phyloP scores from a whole-genome alignment of 2,888 invertebrate species.

The Ophion ellenae region DNA sequence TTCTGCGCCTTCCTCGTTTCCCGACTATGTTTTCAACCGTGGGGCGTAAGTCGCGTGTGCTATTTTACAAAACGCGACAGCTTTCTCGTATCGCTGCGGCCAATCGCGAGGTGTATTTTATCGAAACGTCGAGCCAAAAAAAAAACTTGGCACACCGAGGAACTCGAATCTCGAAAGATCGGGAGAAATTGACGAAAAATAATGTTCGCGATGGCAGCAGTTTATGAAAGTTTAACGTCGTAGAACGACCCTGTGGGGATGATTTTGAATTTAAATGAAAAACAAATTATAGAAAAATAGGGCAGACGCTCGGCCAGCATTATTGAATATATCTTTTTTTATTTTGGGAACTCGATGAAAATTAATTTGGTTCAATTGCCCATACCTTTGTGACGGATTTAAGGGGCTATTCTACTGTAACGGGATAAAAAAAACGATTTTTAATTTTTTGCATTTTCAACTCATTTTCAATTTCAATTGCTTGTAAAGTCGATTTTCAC shows the following conservation, averaged over 20 bases:
- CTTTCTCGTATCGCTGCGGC: constrained; percentile 22
- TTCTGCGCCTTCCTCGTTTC: constrained; percentile 43
- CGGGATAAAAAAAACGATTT: too few relatives aligned
- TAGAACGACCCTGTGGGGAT: too few relatives aligned
- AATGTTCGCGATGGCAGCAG: not conserved
- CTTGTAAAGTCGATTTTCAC: too few relatives aligned
- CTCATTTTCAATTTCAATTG: too few relatives aligned
- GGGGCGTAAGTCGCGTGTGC: constrained; percentile 10
- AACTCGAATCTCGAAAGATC: constrained; percentile 13
- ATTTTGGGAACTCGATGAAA: too few relatives aligned
- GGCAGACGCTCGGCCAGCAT: not conserved
- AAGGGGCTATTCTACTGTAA: too few relatives aligned
- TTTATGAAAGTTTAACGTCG: too few relatives aligned
- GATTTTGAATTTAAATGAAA: not conserved
- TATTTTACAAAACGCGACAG: constrained; percentile 9
- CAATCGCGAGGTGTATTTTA: constrained; percentile 12
- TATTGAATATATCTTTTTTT: too few relatives aligned
- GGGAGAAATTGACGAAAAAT: not conserved
- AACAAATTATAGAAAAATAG: not conserved
- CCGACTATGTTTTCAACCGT: constrained; percentile 49
- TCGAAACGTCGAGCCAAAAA: constrained; percentile 5
- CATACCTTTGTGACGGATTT: too few relatives aligned
- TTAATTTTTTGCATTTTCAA: too few relatives aligned
- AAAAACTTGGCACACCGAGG: not conserved
- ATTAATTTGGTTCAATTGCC: not conserved